A percentile compares a stretch with the other conserved stretches of the same genome.
Conservation (phyloP, 2,797 vertebrate genomes). For the Mallotus villosus region DNA sequence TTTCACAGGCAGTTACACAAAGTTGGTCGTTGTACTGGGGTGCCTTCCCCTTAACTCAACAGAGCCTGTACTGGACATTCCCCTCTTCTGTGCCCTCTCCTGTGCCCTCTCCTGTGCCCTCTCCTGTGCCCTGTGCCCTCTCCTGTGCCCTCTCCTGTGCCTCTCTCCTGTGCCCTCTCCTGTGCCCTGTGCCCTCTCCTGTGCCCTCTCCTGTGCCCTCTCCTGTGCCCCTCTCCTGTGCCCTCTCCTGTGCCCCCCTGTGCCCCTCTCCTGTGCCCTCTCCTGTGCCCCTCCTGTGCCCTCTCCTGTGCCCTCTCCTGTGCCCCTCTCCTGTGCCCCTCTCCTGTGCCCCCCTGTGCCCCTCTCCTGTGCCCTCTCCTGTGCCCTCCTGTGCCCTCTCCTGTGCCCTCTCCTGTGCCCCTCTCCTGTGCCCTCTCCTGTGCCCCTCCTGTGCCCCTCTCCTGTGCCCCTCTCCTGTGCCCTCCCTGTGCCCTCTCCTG, state of each 20-base stretch:
- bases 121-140: no score
- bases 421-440: background rate
- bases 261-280: background rate
- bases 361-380: background rate
- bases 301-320: background rate
- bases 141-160: no score
- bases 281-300: background rate
- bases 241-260: background rate
- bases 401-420: no score
- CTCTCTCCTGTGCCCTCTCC: background rate
- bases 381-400: no score
- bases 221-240: no score
- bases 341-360: conserved; percentile 1
- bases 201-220: background rate
- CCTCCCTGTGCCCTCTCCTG: background rate
- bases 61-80: no score
- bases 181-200: background rate
- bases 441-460: background rate
- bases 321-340: background rate
- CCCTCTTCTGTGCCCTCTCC: no score
- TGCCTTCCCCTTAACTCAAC: no score
- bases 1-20: no score
- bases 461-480: background rate
- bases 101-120: no score
- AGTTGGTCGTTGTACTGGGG: no score